Conservation (phyloP, 2,113 vertebrate genomes). For the Merops nubicus region DNA sequence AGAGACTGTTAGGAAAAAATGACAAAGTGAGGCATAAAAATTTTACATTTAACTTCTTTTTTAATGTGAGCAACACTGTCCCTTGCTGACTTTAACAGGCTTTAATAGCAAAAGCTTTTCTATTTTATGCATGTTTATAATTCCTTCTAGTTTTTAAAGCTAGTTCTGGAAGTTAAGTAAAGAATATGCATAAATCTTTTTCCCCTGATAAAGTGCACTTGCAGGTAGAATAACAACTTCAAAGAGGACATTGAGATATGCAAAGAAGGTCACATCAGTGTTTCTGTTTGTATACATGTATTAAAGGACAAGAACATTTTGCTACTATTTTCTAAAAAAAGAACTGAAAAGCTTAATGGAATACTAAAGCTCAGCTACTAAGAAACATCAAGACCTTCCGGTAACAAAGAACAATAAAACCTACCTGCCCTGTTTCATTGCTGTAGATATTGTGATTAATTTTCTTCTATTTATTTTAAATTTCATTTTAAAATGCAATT, state of each 20-base stretch:
- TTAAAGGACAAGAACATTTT: conserved; percentile 1
- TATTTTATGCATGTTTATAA: background rate
- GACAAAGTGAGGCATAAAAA: background rate
- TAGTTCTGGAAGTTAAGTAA: background rate
- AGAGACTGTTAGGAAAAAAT: background rate
- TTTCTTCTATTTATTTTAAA: conserved; percentile 1
- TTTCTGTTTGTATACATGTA: background rate
- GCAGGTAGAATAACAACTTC: background rate
- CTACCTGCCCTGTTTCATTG: background rate
- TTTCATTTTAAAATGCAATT: conserved; percentile 4
- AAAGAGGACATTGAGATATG: background rate
- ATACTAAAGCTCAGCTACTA: background rate
- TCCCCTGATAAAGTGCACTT: background rate
- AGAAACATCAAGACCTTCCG: background rate
- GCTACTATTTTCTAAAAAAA: background rate
- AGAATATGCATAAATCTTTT: background rate
- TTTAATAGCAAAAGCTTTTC: background rate
- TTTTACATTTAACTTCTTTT: background rate
- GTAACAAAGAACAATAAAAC: background rate
- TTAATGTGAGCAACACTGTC: background rate
- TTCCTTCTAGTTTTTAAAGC: background rate
- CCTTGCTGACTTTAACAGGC: background rate
- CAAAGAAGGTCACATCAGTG: background rate
- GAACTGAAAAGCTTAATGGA: background rate
- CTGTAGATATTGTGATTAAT: background rate